Evolutionary conservation across 2,113 vertebrate genomes (phyloP).

Genomic region (Arvicanthis niloticus): DNA sequence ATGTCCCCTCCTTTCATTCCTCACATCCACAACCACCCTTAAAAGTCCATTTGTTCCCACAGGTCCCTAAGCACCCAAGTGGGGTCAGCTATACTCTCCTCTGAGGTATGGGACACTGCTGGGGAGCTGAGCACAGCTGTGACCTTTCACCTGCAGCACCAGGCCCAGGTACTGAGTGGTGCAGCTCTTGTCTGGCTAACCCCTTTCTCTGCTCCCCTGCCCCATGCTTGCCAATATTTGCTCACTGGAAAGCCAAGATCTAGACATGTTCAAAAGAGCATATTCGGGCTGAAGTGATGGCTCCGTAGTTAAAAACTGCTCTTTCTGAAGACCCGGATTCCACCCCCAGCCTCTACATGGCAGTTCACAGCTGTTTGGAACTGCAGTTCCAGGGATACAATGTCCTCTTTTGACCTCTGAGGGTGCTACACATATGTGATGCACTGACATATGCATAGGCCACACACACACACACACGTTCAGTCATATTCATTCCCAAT

Average conservation of each 20-base stretch:
- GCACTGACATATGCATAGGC: neutral
- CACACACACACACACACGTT: neutral
- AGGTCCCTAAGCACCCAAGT: constrained; percentile 89
- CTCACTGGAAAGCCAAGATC: neutral
- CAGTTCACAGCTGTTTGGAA: neutral
- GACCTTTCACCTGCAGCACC: constrained; percentile 90
- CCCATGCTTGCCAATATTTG: neutral
- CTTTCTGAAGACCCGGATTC: neutral
- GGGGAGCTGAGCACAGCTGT: constrained; percentile 89
- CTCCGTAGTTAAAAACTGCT: neutral
- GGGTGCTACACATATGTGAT: neutral
- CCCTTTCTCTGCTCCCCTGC: neutral
- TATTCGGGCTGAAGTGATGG: neutral
- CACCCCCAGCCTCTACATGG: neutral
- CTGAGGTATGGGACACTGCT: constrained; percentile 85
- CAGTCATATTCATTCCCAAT: neutral
- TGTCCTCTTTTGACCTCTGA: neutral
- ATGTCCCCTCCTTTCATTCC: neutral
- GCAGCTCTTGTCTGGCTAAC: neutral
- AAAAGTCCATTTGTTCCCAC: constrained; percentile 49
- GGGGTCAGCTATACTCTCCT: constrained; percentile 93
- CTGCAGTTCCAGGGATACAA: neutral
- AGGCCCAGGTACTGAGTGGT: constrained; percentile 83
- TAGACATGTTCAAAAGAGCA: neutral
- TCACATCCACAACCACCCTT: neutral